Conservation (phyloP, 2,888 invertebrate genomes). For the Dolichomitus sp. region DNA sequence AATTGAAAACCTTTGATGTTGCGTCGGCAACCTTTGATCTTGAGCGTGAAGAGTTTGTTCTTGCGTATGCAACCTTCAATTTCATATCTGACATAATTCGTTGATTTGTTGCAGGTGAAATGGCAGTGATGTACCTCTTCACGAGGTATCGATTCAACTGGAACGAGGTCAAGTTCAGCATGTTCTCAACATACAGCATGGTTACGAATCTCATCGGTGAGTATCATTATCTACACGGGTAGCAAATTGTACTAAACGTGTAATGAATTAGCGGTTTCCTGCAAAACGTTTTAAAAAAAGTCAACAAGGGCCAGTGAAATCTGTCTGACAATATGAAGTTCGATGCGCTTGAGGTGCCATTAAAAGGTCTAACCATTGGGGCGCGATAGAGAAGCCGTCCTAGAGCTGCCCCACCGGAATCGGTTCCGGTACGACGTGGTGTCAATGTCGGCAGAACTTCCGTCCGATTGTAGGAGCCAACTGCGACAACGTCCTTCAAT, state of each 20-base stretch:
- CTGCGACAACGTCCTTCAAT: conserved; percentile 44
- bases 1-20: neutral
- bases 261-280: conserved; percentile 11
- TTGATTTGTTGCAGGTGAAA: conserved; percentile 90
- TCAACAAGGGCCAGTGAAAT: conserved; percentile 35
- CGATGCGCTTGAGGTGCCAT: conserved; percentile 39
- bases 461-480: conserved; percentile 12
- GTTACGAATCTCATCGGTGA: conserved; percentile 93
- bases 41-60: neutral
- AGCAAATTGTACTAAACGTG: conserved; percentile 52
- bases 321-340: conserved; percentile 20
- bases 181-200: conserved; percentile 95
- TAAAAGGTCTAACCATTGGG: conserved; percentile 10
- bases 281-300: neutral
- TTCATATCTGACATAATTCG: conserved; percentile 3
- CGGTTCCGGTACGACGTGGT: conserved; percentile 37
- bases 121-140: conserved; percentile 94
- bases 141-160: conserved; percentile 95
- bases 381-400: conserved; percentile 28
- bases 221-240: conserved; percentile 68
- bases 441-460: conserved; percentile 47
- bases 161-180: conserved; percentile 95
- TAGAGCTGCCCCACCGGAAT: conserved; percentile 1
- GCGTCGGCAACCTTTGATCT: neutral
- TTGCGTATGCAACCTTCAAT: neutral